These are phyloP conservation scores for Melieria picta DNA, from an alignment of 2,888 invertebrate genomes.

Conservation along the genomic window DNA sequence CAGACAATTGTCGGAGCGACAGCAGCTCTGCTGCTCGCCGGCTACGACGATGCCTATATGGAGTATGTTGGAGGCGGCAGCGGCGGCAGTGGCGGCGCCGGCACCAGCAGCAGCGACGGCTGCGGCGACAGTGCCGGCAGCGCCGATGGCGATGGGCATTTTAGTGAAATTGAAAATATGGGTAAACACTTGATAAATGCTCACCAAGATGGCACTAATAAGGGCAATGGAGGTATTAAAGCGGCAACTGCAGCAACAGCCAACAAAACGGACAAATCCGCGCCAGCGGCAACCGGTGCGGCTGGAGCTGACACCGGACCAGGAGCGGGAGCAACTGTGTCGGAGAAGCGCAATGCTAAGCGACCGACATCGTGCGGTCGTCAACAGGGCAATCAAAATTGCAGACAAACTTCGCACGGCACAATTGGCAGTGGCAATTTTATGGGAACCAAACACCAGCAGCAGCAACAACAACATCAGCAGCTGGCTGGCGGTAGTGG, in stretches of 20 bases:
- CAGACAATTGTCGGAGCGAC: slow-evolving; percentile 41
- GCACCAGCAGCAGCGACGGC: slow-evolving; percentile 56
- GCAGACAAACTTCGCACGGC: slow-evolving; percentile 29
- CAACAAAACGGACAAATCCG: slow-evolving; percentile 30
- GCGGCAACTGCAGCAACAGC: slow-evolving; percentile 41
- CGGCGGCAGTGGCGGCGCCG: slow-evolving; percentile 52
- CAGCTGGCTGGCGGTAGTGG: slow-evolving; percentile 49
- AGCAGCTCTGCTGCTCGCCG: slow-evolving; percentile 46
- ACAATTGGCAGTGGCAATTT: slow-evolving; percentile 46
- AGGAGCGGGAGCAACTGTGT: slow-evolving; percentile 35
- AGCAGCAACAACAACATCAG: slow-evolving; percentile 38
- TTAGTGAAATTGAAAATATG: slow-evolving; percentile 66
- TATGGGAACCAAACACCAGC: slow-evolving; percentile 40
- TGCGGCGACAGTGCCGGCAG: slow-evolving; percentile 60
- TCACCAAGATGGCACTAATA: slow-evolving; percentile 45
- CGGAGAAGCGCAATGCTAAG: slow-evolving; percentile 60
- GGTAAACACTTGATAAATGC: slow-evolving; percentile 65
- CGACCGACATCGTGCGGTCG: slow-evolving; percentile 58
- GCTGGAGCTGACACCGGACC: slow-evolving; percentile 32
- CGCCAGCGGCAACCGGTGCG: slow-evolving; percentile 37
- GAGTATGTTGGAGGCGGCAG: slow-evolving; percentile 48
- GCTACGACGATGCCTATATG: slow-evolving; percentile 52
- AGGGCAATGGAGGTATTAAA: slow-evolving; percentile 46
- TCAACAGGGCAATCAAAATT: slow-evolving; percentile 49
- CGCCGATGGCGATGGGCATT: slow-evolving; percentile 65